phyloP scores from a whole-genome alignment of 2,797 vertebrate species.

The Telmatherina bonti region DNA sequence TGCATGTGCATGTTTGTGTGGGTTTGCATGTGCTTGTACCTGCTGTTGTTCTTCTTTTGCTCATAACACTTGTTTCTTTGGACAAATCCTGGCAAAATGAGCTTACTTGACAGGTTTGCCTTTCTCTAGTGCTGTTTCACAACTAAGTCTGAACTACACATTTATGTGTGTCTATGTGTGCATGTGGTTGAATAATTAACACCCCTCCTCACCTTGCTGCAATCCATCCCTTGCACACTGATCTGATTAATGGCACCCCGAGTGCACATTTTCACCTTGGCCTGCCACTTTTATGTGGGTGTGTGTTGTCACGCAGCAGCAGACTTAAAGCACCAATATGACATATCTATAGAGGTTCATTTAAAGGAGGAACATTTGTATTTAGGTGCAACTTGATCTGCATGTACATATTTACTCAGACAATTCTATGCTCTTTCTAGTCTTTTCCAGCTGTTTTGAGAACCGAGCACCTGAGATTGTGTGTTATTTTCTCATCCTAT shows the following conservation, averaged over 20 bases:
- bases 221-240: slow-evolving; percentile 69
- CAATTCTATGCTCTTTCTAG: neutral
- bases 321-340: neutral
- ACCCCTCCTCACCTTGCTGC: slow-evolving; percentile 57
- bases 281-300: slow-evolving; percentile 19
- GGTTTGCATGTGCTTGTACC: slow-evolving; percentile 28
- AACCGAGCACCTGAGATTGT: neutral
- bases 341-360: neutral
- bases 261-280: slow-evolving; percentile 37
- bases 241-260: slow-evolving; percentile 72
- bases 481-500: neutral
- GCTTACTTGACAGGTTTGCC: slow-evolving; percentile 63
- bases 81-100: slow-evolving; percentile 53
- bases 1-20: slow-evolving; percentile 47
- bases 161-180: slow-evolving; percentile 13
- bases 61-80: slow-evolving; percentile 45
- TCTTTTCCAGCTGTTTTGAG: neutral
- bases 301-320: neutral
- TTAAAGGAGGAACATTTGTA: neutral
- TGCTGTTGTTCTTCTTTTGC: slow-evolving; percentile 24
- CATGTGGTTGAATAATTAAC: slow-evolving; percentile 77
- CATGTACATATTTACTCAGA: neutral
- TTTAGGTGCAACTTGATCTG: neutral
- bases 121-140: slow-evolving; percentile 50
- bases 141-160: slow-evolving; percentile 17